Evolutionary conservation across 2,797 vertebrate species (phyloP).

Genomic region (Peromyscus eremicus): DNA sequence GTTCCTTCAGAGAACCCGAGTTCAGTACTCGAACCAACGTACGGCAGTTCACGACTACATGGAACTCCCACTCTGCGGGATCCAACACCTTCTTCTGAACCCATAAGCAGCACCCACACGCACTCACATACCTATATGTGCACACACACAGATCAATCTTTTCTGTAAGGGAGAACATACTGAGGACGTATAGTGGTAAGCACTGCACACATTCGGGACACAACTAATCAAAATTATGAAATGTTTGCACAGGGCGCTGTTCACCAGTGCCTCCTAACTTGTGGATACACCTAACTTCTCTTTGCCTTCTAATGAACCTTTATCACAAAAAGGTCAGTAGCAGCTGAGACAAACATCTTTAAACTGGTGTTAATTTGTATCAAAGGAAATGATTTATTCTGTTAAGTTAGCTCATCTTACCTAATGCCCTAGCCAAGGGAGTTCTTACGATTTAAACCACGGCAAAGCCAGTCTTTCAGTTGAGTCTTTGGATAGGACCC

Average conservation of each 20-base stretch:
- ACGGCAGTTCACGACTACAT: neutral
- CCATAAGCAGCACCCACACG: neutral
- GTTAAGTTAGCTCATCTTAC: neutral
- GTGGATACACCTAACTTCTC: neutral
- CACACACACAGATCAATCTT: neutral
- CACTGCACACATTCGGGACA: neutral
- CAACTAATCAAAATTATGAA: neutral
- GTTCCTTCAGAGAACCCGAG: neutral
- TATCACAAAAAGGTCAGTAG: conserved; percentile 5
- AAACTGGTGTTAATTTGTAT: neutral
- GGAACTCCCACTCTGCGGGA: neutral
- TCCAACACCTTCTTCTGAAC: neutral
- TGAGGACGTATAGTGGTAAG: neutral
- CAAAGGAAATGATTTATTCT: neutral
- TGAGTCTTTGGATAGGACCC: neutral
- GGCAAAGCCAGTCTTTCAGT: neutral
- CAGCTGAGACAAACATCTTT: neutral
- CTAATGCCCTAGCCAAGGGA: neutral
- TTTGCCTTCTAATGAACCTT: conserved; percentile 18
- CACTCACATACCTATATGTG: neutral
- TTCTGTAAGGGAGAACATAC: neutral
- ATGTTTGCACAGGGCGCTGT: fast-evolving
- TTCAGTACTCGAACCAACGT: too few species aligned
- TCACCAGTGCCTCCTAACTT: neutral
- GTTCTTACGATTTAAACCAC: neutral